phyloP scores from a whole-genome alignment of 1,140 invertebrate genomes.

The Scaptomyza montana region DNA sequence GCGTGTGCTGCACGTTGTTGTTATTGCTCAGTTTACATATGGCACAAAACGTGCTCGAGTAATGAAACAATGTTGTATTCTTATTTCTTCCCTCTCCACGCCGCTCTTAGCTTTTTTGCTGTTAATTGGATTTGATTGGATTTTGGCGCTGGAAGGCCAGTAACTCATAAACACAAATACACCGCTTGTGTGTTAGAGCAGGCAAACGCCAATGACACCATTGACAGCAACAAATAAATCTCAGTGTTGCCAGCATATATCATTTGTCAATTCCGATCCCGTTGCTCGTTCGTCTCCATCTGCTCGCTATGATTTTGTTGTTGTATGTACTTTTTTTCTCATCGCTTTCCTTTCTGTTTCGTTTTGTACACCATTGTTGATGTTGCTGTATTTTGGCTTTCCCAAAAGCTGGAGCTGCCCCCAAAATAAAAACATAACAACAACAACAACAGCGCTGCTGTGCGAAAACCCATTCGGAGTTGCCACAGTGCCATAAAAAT shows the following conservation, averaged over 20 bases:
- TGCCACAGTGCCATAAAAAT: constrained; percentile 67
- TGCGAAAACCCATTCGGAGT: constrained; percentile 11
- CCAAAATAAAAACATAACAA: constrained; percentile 38
- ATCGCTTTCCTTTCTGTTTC: constrained; percentile 65
- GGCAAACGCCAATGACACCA: neutral
- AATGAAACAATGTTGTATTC: constrained; percentile 38
- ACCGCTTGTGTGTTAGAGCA: constrained; percentile 2
- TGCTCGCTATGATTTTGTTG: constrained; percentile 12
- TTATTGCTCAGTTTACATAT: constrained; percentile 47
- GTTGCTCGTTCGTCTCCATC: neutral
- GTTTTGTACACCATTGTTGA: constrained; percentile 43
- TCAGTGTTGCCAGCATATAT: constrained; percentile 63
- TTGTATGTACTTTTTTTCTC: constrained; percentile 42
- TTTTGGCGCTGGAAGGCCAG: constrained; percentile 69
- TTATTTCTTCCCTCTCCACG: neutral
- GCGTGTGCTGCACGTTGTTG: constrained; percentile 32
- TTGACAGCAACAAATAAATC: constrained; percentile 42
- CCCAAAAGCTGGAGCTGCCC: constrained; percentile 47
- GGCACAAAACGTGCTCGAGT: constrained; percentile 47
- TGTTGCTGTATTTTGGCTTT: constrained; percentile 43
- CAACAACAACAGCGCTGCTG: constrained; percentile 10
- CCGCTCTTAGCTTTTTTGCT: constrained; percentile 44
- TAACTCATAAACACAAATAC: constrained; percentile 49
- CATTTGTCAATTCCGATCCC: constrained; percentile 43
- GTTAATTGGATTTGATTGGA: constrained; percentile 80